Conservation (phyloP, 1,140 invertebrate genomes). For the Drosophila mojavensis region DNA sequence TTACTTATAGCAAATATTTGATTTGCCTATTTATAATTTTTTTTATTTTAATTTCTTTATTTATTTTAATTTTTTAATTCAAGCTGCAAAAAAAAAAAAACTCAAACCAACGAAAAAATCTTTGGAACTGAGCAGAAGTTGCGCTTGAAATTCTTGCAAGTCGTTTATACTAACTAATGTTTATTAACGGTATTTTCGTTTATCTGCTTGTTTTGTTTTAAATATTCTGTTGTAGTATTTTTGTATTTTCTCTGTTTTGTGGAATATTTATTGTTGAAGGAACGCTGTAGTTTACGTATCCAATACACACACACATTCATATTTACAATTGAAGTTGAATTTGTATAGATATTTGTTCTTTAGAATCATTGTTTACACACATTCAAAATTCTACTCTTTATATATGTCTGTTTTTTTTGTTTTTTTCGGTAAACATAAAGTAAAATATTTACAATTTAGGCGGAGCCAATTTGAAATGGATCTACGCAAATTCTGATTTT, state of each 20-base stretch:
- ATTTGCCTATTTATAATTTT: constrained; percentile 17
- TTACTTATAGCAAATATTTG: constrained; percentile 60
- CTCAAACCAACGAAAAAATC: constrained; percentile 43
- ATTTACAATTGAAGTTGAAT: constrained; percentile 55
- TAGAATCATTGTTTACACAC: constrained; percentile 33
- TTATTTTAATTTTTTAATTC: constrained; percentile 39
- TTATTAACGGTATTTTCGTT: constrained; percentile 16
- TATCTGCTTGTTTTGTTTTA: constrained; percentile 15
- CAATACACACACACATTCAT: constrained; percentile 38
- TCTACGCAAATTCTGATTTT: neutral
- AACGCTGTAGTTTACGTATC: constrained; percentile 41
- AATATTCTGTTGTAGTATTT: neutral
- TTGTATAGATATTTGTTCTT: neutral
- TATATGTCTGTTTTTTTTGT: neutral
- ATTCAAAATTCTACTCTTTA: constrained; percentile 27
- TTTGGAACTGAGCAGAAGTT: constrained; percentile 27
- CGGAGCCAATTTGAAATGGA: neutral
- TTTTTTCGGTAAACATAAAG: neutral
- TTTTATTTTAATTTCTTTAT: constrained; percentile 25
- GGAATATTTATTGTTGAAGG: constrained; percentile 29
- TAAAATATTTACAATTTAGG: constrained; percentile 33
- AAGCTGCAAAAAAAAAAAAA: constrained; percentile 24
- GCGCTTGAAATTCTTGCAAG: constrained; percentile 51
- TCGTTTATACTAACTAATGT: constrained; percentile 65
- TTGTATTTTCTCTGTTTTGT: neutral